Evolutionary conservation across 2,797 vertebrate genomes (phyloP).

Genomic region (Gobio occitaniae): DNA sequence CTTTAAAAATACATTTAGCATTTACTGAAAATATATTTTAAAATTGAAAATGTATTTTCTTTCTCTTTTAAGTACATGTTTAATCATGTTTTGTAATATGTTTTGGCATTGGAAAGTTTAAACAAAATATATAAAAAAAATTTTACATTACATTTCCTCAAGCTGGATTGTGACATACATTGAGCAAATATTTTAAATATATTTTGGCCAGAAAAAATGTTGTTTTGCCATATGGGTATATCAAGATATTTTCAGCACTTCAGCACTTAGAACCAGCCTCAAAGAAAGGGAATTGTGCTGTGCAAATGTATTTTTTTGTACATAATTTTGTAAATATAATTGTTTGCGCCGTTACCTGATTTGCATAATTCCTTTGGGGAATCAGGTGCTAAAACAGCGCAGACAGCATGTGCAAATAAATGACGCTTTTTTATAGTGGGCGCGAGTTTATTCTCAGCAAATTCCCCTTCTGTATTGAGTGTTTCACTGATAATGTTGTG

Average conservation of each 20-base stretch:
- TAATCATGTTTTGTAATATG: neutral
- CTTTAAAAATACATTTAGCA: neutral
- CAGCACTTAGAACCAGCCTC: neutral
- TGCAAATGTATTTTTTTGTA: neutral
- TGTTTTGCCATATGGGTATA: neutral
- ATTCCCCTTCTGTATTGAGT: conserved; percentile 2
- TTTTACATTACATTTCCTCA: neutral
- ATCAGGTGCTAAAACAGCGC: neutral
- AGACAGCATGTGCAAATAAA: conserved; percentile 25
- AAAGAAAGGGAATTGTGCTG: neutral
- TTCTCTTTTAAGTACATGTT: neutral
- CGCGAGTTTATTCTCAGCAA: neutral
- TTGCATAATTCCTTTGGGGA: conserved; percentile 21
- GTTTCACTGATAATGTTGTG: conserved; percentile 23
- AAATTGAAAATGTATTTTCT: neutral
- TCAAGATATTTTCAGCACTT: neutral
- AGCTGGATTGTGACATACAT: neutral
- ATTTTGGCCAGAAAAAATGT: too few relatives aligned
- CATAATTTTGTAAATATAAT: too few relatives aligned
- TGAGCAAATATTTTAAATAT: too few relatives aligned
- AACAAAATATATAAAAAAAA: neutral
- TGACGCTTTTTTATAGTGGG: conserved; percentile 7
- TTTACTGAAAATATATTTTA: neutral
- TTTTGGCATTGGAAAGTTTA: neutral
- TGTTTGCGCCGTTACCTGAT: neutral